Percentiles rank a stretch among this genome's conserved stretches.
These are phyloP conservation scores for Cataglyphis hispanica DNA, from an alignment of 1,140 invertebrate species.

Conservation along the genomic window DNA sequence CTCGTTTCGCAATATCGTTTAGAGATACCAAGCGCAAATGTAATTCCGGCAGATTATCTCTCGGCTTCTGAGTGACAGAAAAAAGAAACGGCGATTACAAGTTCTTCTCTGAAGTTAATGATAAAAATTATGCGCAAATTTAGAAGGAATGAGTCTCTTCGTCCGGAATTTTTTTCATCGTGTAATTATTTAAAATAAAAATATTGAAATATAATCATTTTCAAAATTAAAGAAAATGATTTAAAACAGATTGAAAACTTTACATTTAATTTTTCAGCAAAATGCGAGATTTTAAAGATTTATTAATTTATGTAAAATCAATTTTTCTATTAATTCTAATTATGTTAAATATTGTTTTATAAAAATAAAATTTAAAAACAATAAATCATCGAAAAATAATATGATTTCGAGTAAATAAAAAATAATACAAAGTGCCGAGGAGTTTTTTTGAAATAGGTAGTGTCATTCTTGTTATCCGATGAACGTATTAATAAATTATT, in stretches of 20 bases:
- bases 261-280: not conserved
- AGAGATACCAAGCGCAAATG: not conserved
- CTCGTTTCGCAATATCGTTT: constrained; percentile 2
- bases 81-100: constrained; percentile 26
- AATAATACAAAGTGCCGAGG: not conserved
- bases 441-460: not conserved
- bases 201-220: not conserved
- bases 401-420: not conserved
- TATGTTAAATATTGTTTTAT: not conserved
- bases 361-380: not conserved
- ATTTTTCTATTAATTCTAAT: not conserved
- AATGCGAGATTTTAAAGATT: not conserved
- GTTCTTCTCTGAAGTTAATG: constrained; percentile 21
- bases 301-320: not conserved
- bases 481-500: not conserved
- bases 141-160: not conserved
- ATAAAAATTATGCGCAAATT: constrained; percentile 28
- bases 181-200: not conserved
- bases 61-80: constrained; percentile 6
- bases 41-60: constrained; percentile 10
- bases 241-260: not conserved
- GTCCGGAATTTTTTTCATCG: not conserved
- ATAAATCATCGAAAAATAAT: not conserved
- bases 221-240: not conserved
- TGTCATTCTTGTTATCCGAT: not conserved